Base-by-base conservation (phyloP, 2,113 vertebrate species). In the Nibea albiflora region DNA sequence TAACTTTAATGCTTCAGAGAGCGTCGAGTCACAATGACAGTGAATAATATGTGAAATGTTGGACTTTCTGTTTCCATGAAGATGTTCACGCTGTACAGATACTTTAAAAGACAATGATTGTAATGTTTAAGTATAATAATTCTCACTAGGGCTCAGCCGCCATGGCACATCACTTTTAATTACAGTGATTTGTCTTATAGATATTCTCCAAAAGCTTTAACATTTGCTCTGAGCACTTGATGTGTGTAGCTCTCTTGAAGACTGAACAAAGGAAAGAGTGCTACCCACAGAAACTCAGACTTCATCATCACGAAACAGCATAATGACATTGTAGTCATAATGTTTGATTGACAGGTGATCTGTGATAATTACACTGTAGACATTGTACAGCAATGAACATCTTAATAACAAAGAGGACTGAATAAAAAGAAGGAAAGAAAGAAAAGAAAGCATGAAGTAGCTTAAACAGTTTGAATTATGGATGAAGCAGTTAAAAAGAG, bases 261-360 rank as follows among this genome's bases (percentile, higher is more conserved):
- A 65, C 50, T 53, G 58, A 70, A 35, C 14, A 52, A 75, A 15
- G 2, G 14, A 42, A 58, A 24, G 22, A 47, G 6, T 20, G 10
- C 20, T n/a, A 10, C 31, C 35, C 62, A 56, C 46, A 75, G 31
- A 80, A 62, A 20, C 26, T 15, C 56, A 72, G 39, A 71, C 11
- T 26, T 17, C 17, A 39, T 52, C 52, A 53, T 15, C 42, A 44
- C 2, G 31, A 86, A 79, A 72, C 65, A 17, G 31, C 24, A 20
- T 57, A 3, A 19, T 46, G 6, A n/a, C 47, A 66, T 39, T 77
- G 60, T 67, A 19, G 47, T 46, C 71, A 20, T 11, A 62, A 15
- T 66, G 26, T 57, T 69, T 76, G 72, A 85, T 17, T 83, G 76
- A 83, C n/a, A 22, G 42, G 26, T 50, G 53, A 69, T 76, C 47